These are phyloP conservation scores for Epistrophella euchroma DNA, from an alignment of 2,888 invertebrate species.

Conservation along the genomic window DNA sequence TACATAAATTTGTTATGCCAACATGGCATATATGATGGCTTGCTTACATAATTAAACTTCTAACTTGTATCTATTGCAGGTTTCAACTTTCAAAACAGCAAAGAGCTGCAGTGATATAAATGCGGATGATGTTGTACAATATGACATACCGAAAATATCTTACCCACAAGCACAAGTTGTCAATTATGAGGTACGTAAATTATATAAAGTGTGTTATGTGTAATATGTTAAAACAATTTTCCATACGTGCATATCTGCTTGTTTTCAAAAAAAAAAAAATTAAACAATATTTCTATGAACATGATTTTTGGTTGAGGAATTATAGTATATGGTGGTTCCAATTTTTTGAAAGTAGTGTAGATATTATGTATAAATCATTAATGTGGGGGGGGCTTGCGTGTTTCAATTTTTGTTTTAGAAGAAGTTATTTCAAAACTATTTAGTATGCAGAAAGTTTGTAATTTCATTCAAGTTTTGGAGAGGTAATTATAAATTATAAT, in stretches of 20 bases:
- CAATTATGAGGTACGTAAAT: slow-evolving; percentile 81
- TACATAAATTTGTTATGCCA: slow-evolving; percentile 36
- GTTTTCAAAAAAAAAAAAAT: not conserved
- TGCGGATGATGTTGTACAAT: slow-evolving; percentile 79
- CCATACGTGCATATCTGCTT: not conserved
- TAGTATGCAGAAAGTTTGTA: not conserved
- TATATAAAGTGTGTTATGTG: not conserved
- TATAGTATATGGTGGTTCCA: not conserved
- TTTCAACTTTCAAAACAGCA: slow-evolving; percentile 78
- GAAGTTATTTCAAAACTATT: not conserved
- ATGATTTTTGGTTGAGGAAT: not conserved
- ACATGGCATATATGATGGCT: slow-evolving; percentile 11
- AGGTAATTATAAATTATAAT: slow-evolving; percentile 2
- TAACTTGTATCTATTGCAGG: slow-evolving; percentile 75
- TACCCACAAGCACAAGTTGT: slow-evolving; percentile 81
- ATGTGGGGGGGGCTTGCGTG: too few species aligned
- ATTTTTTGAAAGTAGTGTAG: too few species aligned
- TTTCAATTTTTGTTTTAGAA: not conserved
- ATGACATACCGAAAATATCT: slow-evolving; percentile 81
- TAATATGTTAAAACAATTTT: slow-evolving; percentile 6
- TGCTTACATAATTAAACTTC: slow-evolving; percentile 27
- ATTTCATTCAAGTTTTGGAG: not conserved
- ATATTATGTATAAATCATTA: too few species aligned
- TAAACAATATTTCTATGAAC: not conserved
- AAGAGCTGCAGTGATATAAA: slow-evolving; percentile 78